phyloP scores from a whole-genome alignment of 2,113 vertebrate genomes.

The Arothron firmamentum region DNA sequence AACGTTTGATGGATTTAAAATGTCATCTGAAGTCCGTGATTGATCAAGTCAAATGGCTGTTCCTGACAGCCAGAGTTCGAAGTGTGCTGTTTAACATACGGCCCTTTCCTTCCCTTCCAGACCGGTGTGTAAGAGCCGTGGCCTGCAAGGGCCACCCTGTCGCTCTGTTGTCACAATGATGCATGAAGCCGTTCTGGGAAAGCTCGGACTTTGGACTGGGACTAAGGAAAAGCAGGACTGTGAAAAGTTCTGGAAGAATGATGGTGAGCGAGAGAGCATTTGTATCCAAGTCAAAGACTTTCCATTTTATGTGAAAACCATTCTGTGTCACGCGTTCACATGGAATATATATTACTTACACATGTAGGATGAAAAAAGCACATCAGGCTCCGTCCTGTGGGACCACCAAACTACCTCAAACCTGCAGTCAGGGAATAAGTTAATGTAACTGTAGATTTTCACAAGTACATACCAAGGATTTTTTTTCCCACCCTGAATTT shows the following conservation, averaged over 20 bases:
- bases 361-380: conserved; percentile 72
- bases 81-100: conserved; percentile 8
- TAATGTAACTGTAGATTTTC: conserved; percentile 72
- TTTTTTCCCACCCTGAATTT: conserved; percentile 20
- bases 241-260: conserved; percentile 46
- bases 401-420: conserved; percentile 66
- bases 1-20: too few relatives aligned
- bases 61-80: conserved; percentile 13
- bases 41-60: neutral
- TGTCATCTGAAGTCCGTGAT: neutral
- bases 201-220: conserved; percentile 9
- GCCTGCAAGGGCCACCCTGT: conserved; percentile 25
- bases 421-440: conserved; percentile 63
- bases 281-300: conserved; percentile 50
- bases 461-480: conserved; percentile 60
- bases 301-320: conserved; percentile 70
- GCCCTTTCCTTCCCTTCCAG: conserved; percentile 2
- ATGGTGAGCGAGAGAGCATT: conserved; percentile 51
- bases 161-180: conserved; percentile 43
- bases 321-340: conserved; percentile 65
- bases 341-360: conserved; percentile 76
- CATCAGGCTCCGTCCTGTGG: conserved; percentile 53
- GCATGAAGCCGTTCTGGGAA: conserved; percentile 33
- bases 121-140: conserved; percentile 4
- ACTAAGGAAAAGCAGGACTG: conserved; percentile 32